Evolutionary conservation across 2,888 invertebrate species (phyloP).

Genomic region (Caenorhabditis becei): DNA sequence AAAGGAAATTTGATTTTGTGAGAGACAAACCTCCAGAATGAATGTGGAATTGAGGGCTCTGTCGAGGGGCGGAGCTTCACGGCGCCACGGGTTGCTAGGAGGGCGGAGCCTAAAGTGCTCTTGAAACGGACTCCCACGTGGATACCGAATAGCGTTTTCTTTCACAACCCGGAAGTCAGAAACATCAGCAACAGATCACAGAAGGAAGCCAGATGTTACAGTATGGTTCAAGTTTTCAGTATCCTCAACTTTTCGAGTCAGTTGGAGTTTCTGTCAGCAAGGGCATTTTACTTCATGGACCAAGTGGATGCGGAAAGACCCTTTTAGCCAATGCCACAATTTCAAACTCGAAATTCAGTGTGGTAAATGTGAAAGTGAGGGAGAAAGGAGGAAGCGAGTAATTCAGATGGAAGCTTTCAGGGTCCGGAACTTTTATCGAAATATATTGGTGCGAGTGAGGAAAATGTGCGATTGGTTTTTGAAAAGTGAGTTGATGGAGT

Average conservation of each 20-base stretch:
- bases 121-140: not conserved
- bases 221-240: constrained; percentile 57
- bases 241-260: constrained; percentile 72
- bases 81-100: constrained; percentile 2
- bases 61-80: not conserved
- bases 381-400: not conserved
- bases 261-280: constrained; percentile 74
- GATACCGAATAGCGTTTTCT: not conserved
- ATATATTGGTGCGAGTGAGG: constrained; percentile 98
- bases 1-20: constrained; percentile 12
- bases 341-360: constrained; percentile 70
- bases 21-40: not conserved
- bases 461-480: constrained; percentile 93
- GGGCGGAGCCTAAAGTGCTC: constrained; percentile 10
- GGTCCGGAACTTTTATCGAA: constrained; percentile 86
- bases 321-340: constrained; percentile 75
- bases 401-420: constrained; percentile 12
- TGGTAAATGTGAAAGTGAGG: constrained; percentile 74
- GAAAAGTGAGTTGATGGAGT: constrained; percentile 67
- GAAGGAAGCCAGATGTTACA: not conserved
- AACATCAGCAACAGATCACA: not conserved
- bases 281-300: constrained; percentile 78
- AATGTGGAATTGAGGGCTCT: not conserved
- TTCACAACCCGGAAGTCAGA: not conserved
- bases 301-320: constrained; percentile 78